These are phyloP conservation scores for Pinna nobilis DNA, from an alignment of 1,140 invertebrate species.

Conservation along the genomic window DNA sequence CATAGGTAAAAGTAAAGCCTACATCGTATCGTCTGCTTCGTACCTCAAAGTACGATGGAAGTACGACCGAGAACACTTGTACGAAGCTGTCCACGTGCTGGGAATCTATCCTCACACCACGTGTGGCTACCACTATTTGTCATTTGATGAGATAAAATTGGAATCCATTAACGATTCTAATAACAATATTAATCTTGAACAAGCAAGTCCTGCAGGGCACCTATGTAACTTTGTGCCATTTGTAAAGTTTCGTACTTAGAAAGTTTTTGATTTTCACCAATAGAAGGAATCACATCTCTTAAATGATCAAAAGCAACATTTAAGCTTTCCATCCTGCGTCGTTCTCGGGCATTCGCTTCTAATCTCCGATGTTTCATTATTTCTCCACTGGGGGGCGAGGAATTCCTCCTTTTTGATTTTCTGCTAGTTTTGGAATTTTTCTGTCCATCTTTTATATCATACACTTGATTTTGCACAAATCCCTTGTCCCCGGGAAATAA, in stretches of 20 bases:
- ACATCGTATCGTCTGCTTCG: too few species aligned
- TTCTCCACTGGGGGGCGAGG: conserved; percentile 36
- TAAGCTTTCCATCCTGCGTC: conserved; percentile 94
- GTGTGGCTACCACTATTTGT: too few species aligned
- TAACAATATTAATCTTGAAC: conserved; percentile 11
- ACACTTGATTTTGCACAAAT: neutral
- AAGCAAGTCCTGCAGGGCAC: conserved; percentile 89
- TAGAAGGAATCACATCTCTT: conserved; percentile 89
- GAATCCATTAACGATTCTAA: too few species aligned
- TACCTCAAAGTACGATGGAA: too few species aligned
- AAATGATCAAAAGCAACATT: conserved; percentile 95
- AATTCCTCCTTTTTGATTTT: conserved; percentile 21
- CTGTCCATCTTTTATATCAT: neutral
- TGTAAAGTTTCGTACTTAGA: conserved; percentile 98
- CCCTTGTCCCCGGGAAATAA: conserved; percentile 30
- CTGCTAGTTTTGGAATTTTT: neutral
- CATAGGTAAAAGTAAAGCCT: too few species aligned
- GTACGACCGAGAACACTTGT: too few species aligned
- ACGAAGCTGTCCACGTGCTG: too few species aligned
- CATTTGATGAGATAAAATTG: too few species aligned
- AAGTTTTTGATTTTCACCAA: conserved; percentile 92
- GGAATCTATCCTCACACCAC: too few species aligned
- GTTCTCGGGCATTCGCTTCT: conserved; percentile 94
- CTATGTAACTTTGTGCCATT: conserved; percentile 98
- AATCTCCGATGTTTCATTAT: conserved; percentile 81